Evolutionary conservation across 1,140 invertebrate species (phyloP).

Genomic region (Zaprionus kolodkinae): DNA sequence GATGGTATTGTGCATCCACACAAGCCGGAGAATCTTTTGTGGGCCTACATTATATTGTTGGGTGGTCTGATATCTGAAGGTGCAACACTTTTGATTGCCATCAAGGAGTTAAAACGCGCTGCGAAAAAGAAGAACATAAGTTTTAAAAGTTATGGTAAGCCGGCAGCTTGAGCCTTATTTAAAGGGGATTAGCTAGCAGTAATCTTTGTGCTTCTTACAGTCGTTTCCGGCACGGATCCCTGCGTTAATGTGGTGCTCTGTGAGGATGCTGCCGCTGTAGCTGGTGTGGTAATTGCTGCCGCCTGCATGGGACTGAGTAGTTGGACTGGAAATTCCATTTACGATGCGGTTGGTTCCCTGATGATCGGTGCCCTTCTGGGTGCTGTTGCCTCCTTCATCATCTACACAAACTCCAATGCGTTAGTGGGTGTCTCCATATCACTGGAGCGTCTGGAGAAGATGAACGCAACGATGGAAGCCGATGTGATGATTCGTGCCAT

Average conservation of each 20-base stretch:
- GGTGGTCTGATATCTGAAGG: constrained; percentile 96
- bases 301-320: constrained; percentile 94
- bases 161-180: no score
- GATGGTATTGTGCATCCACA: constrained; percentile 93
- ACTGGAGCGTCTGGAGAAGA: constrained; percentile 92
- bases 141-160: constrained; percentile 91
- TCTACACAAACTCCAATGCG: constrained; percentile 96
- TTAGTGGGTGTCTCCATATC: constrained; percentile 97
- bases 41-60: constrained; percentile 94
- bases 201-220: constrained; percentile 83
- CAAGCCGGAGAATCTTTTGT: constrained; percentile 87
- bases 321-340: constrained; percentile 90
- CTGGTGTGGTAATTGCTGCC: constrained; percentile 94
- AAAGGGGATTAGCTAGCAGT: not conserved
- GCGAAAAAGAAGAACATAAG: constrained; percentile 91
- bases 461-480: constrained; percentile 95
- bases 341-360: constrained; percentile 95
- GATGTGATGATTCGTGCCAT: constrained; percentile 99
- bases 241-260: constrained; percentile 98
- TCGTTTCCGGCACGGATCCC: constrained; percentile 94
- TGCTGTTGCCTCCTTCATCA: constrained; percentile 97
- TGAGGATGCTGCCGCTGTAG: constrained; percentile 97
- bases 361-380: constrained; percentile 95
- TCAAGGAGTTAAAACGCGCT: constrained; percentile 93
- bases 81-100: constrained; percentile 95